phyloP scores from a whole-genome alignment of 2,113 vertebrate species.

The Pedionomus torquatus region DNA sequence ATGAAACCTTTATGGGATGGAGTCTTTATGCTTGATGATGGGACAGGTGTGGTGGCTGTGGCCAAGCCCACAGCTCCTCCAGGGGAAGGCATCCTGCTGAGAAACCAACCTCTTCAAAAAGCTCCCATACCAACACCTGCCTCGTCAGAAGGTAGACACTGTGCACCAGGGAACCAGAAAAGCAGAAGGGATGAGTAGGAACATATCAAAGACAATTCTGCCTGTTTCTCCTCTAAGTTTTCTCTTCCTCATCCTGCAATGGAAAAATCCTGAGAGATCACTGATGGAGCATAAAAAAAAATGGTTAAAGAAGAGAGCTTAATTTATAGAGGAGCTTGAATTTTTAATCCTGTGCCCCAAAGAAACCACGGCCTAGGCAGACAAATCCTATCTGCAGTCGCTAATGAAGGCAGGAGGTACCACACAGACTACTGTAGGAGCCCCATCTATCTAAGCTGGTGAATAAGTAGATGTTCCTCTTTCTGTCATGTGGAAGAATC shows the following conservation, averaged over 20 bases:
- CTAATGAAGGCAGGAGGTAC: constrained; percentile 41
- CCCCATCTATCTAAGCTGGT: constrained; percentile 6
- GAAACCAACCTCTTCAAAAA: not conserved
- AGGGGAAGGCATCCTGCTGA: not conserved
- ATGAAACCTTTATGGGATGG: not conserved
- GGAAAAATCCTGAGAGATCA: not conserved
- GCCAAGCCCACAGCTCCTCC: not conserved
- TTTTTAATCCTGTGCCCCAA: constrained; percentile 62
- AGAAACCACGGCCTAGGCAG: constrained; percentile 44
- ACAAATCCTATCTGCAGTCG: constrained; percentile 30
- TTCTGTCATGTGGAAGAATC: not conserved
- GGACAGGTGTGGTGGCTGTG: not conserved
- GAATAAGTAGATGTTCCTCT: constrained; percentile 5
- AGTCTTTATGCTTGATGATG: not conserved
- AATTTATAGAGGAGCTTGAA: constrained; percentile 26
- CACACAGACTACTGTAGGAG: not conserved
- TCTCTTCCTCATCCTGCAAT: not conserved
- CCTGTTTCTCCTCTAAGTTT: not conserved
- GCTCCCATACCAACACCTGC: too few relatives aligned
- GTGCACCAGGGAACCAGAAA: not conserved
- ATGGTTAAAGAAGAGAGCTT: not conserved
- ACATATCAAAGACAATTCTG: not conserved
- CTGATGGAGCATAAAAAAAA: not conserved
- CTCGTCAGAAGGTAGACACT: not conserved
- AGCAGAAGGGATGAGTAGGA: not conserved